Percentiles rank a stretch among this genome's conserved stretches.
phyloP scores from a whole-genome alignment of 2,113 vertebrate genomes.

The Motacilla alba region DNA sequence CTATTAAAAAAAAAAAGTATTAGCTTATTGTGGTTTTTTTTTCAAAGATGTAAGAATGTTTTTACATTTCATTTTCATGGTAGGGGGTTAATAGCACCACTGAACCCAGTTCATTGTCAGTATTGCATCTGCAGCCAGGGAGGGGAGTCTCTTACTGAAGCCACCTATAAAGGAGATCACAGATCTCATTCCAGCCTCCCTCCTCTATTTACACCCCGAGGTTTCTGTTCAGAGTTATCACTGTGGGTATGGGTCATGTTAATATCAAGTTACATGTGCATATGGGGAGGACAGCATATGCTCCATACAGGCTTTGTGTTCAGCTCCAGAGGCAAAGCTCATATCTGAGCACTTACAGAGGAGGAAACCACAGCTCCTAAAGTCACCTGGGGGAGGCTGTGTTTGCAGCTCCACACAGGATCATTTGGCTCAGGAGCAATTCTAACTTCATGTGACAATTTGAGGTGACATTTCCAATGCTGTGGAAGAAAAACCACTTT shows the following conservation, averaged over 20 bases:
- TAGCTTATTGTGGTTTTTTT: neutral
- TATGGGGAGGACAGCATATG: slow-evolving; percentile 8
- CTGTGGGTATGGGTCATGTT: neutral
- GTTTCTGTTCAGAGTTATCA: neutral
- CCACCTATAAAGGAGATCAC: accelerated
- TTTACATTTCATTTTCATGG: neutral
- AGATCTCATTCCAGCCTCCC: neutral
- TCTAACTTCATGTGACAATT: slow-evolving; percentile 6
- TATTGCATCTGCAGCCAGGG: accelerated
- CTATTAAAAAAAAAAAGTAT: neutral
- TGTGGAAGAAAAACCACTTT: slow-evolving; percentile 20
- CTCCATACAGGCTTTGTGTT: neutral
- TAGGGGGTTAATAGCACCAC: neutral
- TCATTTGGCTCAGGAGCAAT: slow-evolving; percentile 20
- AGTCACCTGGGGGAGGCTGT: slow-evolving; percentile 4
- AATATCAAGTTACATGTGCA: neutral
- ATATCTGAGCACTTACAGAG: neutral
- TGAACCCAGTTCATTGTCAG: neutral
- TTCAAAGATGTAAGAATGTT: neutral
- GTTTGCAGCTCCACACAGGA: neutral
- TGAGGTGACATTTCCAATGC: slow-evolving; percentile 25
- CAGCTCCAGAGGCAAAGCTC: slow-evolving; percentile 1
- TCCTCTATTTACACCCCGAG: neutral
- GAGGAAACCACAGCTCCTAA: neutral
- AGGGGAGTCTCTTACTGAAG: neutral